phyloP scores from a whole-genome alignment of 2,888 invertebrate genomes.

The Drosophila yooni region DNA sequence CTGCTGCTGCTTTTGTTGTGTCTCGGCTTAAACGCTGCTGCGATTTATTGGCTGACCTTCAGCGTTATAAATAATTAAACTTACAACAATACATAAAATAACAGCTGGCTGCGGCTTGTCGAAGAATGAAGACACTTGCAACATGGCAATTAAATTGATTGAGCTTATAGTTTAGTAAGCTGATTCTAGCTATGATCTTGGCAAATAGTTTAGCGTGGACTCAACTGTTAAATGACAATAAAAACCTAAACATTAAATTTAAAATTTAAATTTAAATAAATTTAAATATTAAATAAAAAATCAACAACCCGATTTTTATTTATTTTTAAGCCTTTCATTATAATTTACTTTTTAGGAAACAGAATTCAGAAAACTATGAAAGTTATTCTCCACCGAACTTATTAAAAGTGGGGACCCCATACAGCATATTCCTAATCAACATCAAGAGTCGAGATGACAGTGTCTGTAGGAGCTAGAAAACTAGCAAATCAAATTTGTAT shows the following conservation, averaged over 20 bases:
- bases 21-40: conserved; percentile 30
- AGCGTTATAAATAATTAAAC: conserved; percentile 58
- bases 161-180: not conserved
- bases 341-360: not conserved
- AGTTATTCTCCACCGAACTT: too few relatives aligned
- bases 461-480: too few relatives aligned
- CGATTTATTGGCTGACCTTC: conserved; percentile 75
- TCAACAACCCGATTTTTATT: not conserved
- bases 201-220: not conserved
- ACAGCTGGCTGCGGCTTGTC: conserved; percentile 1
- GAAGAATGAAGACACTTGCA: not conserved
- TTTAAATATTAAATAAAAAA: not conserved
- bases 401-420: not conserved
- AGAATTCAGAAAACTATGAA: too few relatives aligned
- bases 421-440: not conserved
- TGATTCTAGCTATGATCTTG: not conserved
- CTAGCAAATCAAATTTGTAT: not conserved
- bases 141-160: not conserved
- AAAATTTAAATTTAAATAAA: too few relatives aligned
- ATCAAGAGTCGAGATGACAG: not conserved
- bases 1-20: conserved; percentile 7
- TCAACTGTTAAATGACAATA: not conserved
- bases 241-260: not conserved
- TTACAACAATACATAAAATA: conserved; percentile 38
- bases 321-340: too few relatives aligned